These are phyloP conservation scores for Pelagia noctiluca DNA, from an alignment of 30 jellyfish, hydroid and myxozoan genomes.

Conservation along the genomic window DNA sequence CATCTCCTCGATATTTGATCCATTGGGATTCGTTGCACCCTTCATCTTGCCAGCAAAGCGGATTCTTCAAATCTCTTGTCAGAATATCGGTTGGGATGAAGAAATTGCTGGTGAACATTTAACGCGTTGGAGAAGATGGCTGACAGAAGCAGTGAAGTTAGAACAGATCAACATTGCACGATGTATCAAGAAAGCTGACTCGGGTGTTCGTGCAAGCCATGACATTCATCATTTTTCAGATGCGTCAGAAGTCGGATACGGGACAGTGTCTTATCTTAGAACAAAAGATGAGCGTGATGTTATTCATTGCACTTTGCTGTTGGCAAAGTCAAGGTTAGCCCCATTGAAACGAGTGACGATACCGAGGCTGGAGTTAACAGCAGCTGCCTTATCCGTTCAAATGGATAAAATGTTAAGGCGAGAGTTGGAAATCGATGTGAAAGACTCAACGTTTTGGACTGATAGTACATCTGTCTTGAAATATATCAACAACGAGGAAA, in stretches of 20 bases:
- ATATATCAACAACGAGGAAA: slow-evolving; percentile 44
- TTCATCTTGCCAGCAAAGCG: slow-evolving; percentile 35
- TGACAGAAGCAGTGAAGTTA: slow-evolving; percentile 27
- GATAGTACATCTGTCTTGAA: slow-evolving; percentile 45
- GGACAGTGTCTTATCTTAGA: slow-evolving; percentile 68
- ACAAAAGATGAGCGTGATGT: slow-evolving; percentile 25
- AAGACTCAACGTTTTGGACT: slow-evolving; percentile 47
- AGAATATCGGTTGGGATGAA: slow-evolving; percentile 49
- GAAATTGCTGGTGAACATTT: slow-evolving; percentile 42
- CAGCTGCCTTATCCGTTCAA: slow-evolving; percentile 59
- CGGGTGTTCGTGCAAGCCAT: slow-evolving; percentile 7
- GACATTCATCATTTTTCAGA: slow-evolving; percentile 59
- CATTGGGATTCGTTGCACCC: slow-evolving; percentile 55
- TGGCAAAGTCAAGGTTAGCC: slow-evolving; percentile 57
- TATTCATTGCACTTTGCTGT: slow-evolving; percentile 16
- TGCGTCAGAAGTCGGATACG: slow-evolving; percentile 53
- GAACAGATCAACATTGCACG: slow-evolving; percentile 24
- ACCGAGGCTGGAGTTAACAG: slow-evolving; percentile 60
- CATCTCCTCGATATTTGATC: slow-evolving; percentile 43
- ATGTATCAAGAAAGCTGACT: slow-evolving; percentile 33
- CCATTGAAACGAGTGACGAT: slow-evolving; percentile 59
- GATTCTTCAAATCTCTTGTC: slow-evolving; percentile 40
- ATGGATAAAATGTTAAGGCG: slow-evolving; percentile 24
- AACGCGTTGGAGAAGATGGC: slow-evolving; percentile 44
- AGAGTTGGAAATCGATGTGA: slow-evolving; percentile 43